Conservation (phyloP, 1,140 invertebrate genomes). For the Stegodyphus mimosarum region DNA sequence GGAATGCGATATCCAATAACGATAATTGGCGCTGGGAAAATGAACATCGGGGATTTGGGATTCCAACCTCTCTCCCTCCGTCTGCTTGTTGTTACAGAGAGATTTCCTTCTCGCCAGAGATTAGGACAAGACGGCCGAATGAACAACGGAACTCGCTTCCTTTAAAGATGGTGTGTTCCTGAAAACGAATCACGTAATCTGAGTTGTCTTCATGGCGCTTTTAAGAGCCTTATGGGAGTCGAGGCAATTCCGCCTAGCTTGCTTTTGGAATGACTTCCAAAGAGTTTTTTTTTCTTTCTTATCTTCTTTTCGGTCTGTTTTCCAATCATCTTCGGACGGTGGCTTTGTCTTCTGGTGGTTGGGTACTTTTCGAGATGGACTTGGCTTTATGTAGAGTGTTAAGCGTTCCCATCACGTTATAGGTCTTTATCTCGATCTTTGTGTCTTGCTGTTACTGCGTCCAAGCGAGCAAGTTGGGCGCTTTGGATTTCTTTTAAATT, state of each 20-base stretch:
- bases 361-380: neutral
- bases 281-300: neutral
- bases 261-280: neutral
- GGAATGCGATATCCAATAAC: slow-evolving; percentile 10
- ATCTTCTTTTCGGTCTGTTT: neutral
- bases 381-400: neutral
- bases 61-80: neutral
- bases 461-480: too few species aligned
- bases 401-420: too few species aligned
- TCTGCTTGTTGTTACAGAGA: too few species aligned
- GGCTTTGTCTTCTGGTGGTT: neutral
- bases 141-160: too few species aligned
- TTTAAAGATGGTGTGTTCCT: neutral
- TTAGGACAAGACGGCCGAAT: too few species aligned
- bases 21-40: neutral
- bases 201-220: slow-evolving; percentile 9
- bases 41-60: neutral
- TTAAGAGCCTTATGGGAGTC: neutral
- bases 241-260: neutral
- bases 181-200: slow-evolving; percentile 1
- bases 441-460: neutral
- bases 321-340: neutral
- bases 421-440: neutral
- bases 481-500: neutral
- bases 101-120: too few species aligned